Conservation (phyloP, 2,888 invertebrate genomes). For the Anodontia alba region DNA sequence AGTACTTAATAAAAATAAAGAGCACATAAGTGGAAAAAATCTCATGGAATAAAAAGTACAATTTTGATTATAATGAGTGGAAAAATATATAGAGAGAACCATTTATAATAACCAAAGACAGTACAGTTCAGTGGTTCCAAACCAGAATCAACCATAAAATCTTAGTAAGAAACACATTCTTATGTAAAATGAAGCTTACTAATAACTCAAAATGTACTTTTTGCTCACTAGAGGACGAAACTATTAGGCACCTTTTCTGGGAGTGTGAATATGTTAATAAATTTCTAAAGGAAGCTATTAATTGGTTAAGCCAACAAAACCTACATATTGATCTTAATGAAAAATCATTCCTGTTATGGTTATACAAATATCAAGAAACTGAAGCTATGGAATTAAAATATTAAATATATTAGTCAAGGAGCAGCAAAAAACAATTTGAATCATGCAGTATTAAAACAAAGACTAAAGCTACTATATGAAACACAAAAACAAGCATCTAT, state of each 20-base stretch:
- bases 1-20: neutral
- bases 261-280: neutral
- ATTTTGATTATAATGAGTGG: neutral
- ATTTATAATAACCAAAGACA: neutral
- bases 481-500: neutral
- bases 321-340: neutral
- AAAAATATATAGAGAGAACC: neutral
- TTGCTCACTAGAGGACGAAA: neutral
- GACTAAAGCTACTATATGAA: neutral
- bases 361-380: neutral
- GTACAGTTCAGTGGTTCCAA: neutral
- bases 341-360: neutral
- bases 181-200: neutral
- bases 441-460: neutral
- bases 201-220: neutral
- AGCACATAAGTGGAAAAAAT: neutral
- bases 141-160: neutral
- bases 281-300: neutral
- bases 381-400: neutral
- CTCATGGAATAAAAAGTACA: neutral
- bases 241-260: neutral
- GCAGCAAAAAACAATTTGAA: neutral
- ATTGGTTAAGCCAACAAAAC: neutral
- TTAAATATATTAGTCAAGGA: neutral
- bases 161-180: neutral